Evolutionary conservation across 2,888 invertebrate genomes (phyloP).

Genomic region (Liodrosophila aerea): DNA sequence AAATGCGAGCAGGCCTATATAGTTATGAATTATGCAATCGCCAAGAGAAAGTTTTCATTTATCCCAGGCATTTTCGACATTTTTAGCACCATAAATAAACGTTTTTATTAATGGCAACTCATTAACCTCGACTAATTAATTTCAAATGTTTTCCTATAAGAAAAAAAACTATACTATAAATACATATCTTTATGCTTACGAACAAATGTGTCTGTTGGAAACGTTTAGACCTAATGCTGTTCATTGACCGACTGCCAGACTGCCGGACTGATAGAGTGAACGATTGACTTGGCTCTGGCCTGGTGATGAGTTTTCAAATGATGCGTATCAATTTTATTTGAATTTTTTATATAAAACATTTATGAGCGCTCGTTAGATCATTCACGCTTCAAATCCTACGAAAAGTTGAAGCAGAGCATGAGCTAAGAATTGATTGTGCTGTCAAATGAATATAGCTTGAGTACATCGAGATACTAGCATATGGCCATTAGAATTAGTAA

Average conservation of each 20-base stretch:
- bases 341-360: conserved; percentile 59
- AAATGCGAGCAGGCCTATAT: conserved; percentile 16
- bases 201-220: conserved; percentile 5
- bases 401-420: neutral
- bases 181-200: conserved; percentile 38
- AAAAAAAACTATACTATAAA: conserved; percentile 32
- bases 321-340: conserved; percentile 66
- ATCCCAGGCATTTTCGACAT: conserved; percentile 24
- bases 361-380: conserved; percentile 66
- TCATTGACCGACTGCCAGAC: conserved; percentile 9
- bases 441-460: too few relatives aligned
- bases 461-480: too few relatives aligned
- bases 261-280: conserved; percentile 10
- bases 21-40: conserved; percentile 50
- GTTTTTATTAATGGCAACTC: conserved; percentile 70
- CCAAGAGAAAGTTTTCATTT: conserved; percentile 57
- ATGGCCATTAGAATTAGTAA: too few relatives aligned
- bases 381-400: conserved; percentile 27
- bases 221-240: conserved; percentile 35
- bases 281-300: conserved; percentile 15
- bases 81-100: conserved; percentile 71
- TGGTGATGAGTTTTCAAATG: conserved; percentile 70
- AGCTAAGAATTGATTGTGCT: neutral
- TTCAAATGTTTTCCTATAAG: conserved; percentile 48
- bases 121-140: conserved; percentile 75